These are phyloP conservation scores for Scalopus aquaticus DNA, from an alignment of 2,113 vertebrate genomes.

Conservation along the genomic window DNA sequence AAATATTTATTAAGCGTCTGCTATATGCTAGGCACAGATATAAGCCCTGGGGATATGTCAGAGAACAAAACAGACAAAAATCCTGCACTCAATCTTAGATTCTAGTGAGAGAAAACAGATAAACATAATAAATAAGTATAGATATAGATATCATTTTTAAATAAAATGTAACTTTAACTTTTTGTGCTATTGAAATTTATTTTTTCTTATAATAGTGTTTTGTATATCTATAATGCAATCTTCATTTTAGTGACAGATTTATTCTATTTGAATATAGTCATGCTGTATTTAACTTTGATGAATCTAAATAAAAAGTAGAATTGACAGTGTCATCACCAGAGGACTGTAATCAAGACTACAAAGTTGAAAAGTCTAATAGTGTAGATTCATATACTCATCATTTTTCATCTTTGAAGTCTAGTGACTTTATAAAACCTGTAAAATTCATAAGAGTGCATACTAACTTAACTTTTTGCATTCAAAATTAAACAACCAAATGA, in stretches of 20 bases:
- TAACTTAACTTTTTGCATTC: not conserved
- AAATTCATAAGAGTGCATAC: not conserved
- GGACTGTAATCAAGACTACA: not conserved
- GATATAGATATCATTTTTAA: constrained; percentile 37
- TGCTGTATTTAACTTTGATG: not conserved
- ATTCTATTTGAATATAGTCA: not conserved
- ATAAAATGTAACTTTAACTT: constrained; percentile 35
- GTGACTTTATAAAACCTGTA: not conserved
- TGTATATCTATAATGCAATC: not conserved
- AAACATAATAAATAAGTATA: constrained; percentile 5
- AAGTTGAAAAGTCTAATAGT: not conserved
- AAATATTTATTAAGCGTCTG: constrained; percentile 77
- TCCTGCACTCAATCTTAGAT: not conserved
- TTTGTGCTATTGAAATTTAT: constrained; percentile 63
- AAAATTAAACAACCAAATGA: not conserved
- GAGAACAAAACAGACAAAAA: constrained; percentile 8
- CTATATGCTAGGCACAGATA: constrained; percentile 28
- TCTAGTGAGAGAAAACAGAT: constrained; percentile 31
- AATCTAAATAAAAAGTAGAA: constrained; percentile 26
- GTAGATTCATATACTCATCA: not conserved
- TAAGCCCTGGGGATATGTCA: not conserved
- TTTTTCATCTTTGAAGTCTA: not conserved
- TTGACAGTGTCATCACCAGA: not conserved
- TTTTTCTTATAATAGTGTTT: not conserved
- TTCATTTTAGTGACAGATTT: constrained; percentile 31